Base-by-base conservation (phyloP, 2,888 invertebrate genomes). In the Apodemia zela region DNA sequence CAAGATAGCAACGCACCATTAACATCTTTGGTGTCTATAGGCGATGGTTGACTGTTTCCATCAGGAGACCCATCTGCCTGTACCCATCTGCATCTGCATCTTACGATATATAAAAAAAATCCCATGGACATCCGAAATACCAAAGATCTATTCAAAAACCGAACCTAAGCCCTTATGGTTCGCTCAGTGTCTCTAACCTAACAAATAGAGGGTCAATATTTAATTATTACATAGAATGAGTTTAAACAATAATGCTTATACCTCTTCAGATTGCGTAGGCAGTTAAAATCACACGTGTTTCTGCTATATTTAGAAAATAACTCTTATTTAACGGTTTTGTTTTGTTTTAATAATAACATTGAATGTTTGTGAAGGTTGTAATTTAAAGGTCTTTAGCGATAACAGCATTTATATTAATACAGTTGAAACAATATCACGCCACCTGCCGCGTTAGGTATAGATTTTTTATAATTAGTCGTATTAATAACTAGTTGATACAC, bases 281-380 rank as follows among this genome's bases (percentile, higher is more conserved):
- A 57, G 13, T 29, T 25, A 57, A 57, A 57, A 57, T 57, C 15
- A 57, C 54, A 57, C 54, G 54, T 57, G 54, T n/a, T 29, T 1
- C 15, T 15, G 29, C 29, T 57, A 29, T 29, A 57, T 57, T 57
- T 57, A 57, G 54, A 29, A 47, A 57, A 57, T 57, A 57, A 57
- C 29, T 57, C 29, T 25, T 29, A 15, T 57, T 57, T 29, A 25
- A 57, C 29, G 25, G 54, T 57, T 57, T 57, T 47, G 45, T 47
- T 47, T 57, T 29, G 54, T 57, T 57, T 57, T 57, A 57, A 57
- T 29, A 57, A 57, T 54, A 25, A 54, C 54, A 25, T 54, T 25
- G 54, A 57, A 29, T 29, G 29, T 15, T 29, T 57, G 54, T n/a
- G 54, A 57, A 57, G 54, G 54, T 29, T 57, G 15, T 57, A 25